Evolutionary conservation across 2,113 vertebrate species (phyloP).

Genomic region (Megaptera novaeangliae): DNA sequence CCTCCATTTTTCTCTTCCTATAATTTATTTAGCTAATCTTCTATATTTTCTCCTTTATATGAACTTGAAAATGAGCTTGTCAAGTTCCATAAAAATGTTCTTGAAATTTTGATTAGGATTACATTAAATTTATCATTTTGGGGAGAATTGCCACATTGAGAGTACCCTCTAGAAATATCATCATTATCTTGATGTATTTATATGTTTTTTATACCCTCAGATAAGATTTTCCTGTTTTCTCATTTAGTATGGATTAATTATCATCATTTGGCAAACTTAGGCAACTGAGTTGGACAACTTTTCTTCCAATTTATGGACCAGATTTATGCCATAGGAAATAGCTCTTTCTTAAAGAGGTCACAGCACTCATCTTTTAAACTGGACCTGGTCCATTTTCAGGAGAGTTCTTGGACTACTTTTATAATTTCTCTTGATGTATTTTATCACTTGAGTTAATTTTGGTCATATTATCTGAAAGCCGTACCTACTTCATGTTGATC

Average conservation of each 20-base stretch:
- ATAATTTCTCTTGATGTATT: background rate
- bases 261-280: background rate
- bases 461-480: background rate
- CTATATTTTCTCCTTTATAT: background rate
- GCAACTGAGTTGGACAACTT: background rate
- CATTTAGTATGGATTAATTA: background rate
- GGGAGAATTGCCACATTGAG: background rate
- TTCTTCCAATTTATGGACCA: background rate
- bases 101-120: background rate
- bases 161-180: background rate
- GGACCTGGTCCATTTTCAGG: background rate
- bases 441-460: background rate
- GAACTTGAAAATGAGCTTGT: slow-evolving; percentile 19
- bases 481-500: background rate
- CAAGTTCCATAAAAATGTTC: background rate
- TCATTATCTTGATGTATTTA: background rate
- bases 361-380: background rate
- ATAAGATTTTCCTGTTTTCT: background rate
- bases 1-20: background rate
- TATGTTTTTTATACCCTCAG: background rate
- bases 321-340: rapidly evolving
- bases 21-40: background rate
- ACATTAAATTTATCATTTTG: background rate
- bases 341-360: background rate
- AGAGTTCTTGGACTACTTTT: background rate